phyloP scores from a whole-genome alignment of 2,888 invertebrate species.

The Hirtodrosophila cameraria region DNA sequence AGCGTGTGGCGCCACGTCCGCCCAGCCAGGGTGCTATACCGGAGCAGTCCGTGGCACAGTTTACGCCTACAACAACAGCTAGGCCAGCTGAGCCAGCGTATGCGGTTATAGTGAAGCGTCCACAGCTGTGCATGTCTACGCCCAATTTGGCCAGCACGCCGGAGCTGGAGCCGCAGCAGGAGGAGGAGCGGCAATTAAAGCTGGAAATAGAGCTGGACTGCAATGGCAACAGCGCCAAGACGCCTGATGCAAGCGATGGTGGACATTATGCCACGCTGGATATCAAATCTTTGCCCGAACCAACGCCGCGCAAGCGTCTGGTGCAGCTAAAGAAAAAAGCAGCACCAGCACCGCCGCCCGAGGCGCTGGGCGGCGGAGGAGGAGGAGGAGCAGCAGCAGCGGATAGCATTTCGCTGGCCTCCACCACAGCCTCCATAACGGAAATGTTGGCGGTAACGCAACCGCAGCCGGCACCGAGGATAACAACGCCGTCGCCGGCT shows the following conservation, averaged over 20 bases:
- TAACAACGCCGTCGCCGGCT: constrained; percentile 43
- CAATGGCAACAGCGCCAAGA: constrained; percentile 77
- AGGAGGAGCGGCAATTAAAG: constrained; percentile 1
- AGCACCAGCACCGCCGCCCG: constrained; percentile 81
- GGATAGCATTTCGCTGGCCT: constrained; percentile 68
- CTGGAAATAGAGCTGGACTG: constrained; percentile 69
- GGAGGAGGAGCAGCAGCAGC: constrained; percentile 14
- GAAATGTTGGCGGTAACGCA: constrained; percentile 26
- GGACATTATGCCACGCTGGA: constrained; percentile 69
- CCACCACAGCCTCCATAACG: constrained; percentile 60
- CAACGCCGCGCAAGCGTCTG: constrained; percentile 81
- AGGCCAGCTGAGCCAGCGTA: constrained; percentile 54
- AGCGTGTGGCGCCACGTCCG: constrained; percentile 82
- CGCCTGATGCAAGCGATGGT: constrained; percentile 31
- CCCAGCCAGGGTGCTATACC: constrained; percentile 83
- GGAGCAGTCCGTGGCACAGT: constrained; percentile 74
- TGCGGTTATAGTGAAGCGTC: constrained; percentile 70
- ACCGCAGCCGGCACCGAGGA: constrained; percentile 80
- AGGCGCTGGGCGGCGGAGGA: constrained; percentile 24
- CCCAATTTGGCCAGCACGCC: constrained; percentile 75
- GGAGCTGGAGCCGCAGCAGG: constrained; percentile 11
- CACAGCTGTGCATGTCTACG: constrained; percentile 82
- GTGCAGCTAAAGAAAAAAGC: constrained; percentile 74
- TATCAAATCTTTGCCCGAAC: constrained; percentile 79
- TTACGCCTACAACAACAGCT: not conserved